A percentile compares a stretch with the other conserved stretches of the same genome.
phyloP scores from a whole-genome alignment of 2,113 vertebrate species.

The Atractosteus spatula region DNA sequence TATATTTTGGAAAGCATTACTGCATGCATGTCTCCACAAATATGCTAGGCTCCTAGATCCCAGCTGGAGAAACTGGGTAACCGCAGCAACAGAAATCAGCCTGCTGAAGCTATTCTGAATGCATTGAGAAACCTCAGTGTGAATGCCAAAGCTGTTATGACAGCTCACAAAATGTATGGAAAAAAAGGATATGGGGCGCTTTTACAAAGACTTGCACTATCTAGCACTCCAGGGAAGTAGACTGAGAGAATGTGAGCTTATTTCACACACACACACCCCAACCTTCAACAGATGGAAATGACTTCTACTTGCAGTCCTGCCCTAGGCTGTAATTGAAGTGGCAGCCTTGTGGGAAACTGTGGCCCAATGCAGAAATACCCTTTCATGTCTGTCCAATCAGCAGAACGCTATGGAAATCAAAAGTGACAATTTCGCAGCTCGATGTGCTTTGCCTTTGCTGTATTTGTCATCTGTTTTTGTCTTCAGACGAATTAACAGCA shows the following conservation, averaged over 20 bases:
- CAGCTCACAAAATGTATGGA: not conserved
- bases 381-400: not conserved
- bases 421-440: not conserved
- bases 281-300: constrained; percentile 16
- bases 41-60: constrained; percentile 23
- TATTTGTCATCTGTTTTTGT: too few species aligned
- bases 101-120: not conserved
- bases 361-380: not conserved
- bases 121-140: not conserved
- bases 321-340: not conserved
- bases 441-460: too few species aligned
- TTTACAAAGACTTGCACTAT: constrained; percentile 21
- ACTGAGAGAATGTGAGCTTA: constrained; percentile 19
- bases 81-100: not conserved
- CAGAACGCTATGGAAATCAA: not conserved
- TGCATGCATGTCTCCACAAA: not conserved
- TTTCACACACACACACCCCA: constrained; percentile 5
- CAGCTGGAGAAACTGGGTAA: constrained; percentile 21
- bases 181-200: constrained; percentile 6
- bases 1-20: constrained; percentile 24
- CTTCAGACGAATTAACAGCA: too few species aligned
- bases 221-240: constrained; percentile 17
- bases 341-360: not conserved
- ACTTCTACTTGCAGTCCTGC: not conserved
- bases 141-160: not conserved